Base-by-base conservation (phyloP, 2,888 invertebrate species). In the Himalopsyche japonica region DNA sequence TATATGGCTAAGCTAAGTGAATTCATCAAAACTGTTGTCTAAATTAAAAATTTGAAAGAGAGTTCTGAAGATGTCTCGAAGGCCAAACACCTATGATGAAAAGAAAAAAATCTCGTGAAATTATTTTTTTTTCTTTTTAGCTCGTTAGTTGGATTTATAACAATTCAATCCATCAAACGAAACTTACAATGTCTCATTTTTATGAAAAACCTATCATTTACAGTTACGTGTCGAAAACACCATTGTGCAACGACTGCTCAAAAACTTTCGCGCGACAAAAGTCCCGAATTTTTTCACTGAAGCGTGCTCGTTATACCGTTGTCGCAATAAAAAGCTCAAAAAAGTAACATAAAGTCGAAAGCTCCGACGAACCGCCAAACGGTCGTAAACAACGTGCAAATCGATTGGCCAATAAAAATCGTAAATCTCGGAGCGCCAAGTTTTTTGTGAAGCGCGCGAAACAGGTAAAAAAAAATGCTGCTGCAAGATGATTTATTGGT, bases 311-410 rank as follows among this genome's bases (percentile, higher is more conserved):
- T 57, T 24, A 57, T 20, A 3, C 24, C 57, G 20, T 24, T 57
- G 57, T 20, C 18, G 49, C 32, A 34, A 76, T 32, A 76, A 76
- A 76, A 76, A 32, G 34, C 34, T 30, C 76, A 30, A 76, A 76
- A 76, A 76, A 30, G 76, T 34, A 47, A 43, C 24, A 20, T 57
- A n/a, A 32, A 70, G 32, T 81, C 81, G 76, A 81, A 81, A 81
- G 64, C 81, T 81, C 70, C 81, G 37, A 81, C 76, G 81, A 81
- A 81, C 81, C 76, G 76, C 81, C 81, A 76, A 81, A 20, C 57
- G 81, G 48, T 81, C 81, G 81, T 81, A 81, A 81, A 81, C 81
- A 64, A 70, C 34, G 64, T 27, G 30, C 5, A 57, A 57, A 37
- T 64, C 81, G 81, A 81, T 81, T n/a, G 32, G 34, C 76, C 37